Percentiles rank a stretch among this genome's conserved stretches.
These are phyloP conservation scores for Sardina pilchardus DNA, from an alignment of 2,113 vertebrate species.

Conservation along the genomic window DNA sequence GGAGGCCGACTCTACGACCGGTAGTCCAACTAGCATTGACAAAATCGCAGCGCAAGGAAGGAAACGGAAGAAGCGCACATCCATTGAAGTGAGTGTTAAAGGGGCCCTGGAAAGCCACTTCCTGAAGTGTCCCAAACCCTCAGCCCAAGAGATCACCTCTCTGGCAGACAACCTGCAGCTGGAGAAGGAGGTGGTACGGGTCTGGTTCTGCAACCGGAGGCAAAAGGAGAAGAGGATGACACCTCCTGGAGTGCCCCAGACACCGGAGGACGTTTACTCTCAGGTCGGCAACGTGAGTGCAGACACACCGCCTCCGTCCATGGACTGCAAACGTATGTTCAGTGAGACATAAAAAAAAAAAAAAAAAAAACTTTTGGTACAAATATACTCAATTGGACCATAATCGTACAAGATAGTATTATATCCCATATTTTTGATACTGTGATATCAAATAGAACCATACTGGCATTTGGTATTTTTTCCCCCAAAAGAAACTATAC, in stretches of 20 bases:
- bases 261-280: constrained; percentile 92
- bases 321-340: constrained; percentile 94
- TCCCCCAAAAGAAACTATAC: constrained; percentile 1
- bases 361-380: constrained; percentile 58
- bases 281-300: constrained; percentile 94
- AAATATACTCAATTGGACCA: constrained; percentile 53
- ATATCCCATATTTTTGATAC: constrained; percentile 51
- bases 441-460: constrained; percentile 50
- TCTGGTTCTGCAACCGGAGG: constrained; percentile 98
- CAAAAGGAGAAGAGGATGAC: constrained; percentile 99
- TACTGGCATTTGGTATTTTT: constrained; percentile 13
- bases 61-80: constrained; percentile 93
- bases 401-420: constrained; percentile 57
- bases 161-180: constrained; percentile 89
- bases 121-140: constrained; percentile 94
- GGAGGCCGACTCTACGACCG: constrained; percentile 88
- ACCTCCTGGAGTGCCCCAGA: constrained; percentile 91
- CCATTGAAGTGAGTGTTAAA: constrained; percentile 92
- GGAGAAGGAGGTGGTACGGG: constrained; percentile 92
- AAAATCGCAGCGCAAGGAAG: constrained; percentile 91
- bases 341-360: constrained; percentile 80
- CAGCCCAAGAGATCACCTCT: constrained; percentile 91
- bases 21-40: constrained; percentile 89
- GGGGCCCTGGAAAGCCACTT: constrained; percentile 94
- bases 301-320: constrained; percentile 91